A percentile compares a stretch with the other conserved stretches of the same genome.
These are phyloP conservation scores for Bufotes viridis DNA, from an alignment of 2,797 vertebrate genomes.

Conservation along the genomic window DNA sequence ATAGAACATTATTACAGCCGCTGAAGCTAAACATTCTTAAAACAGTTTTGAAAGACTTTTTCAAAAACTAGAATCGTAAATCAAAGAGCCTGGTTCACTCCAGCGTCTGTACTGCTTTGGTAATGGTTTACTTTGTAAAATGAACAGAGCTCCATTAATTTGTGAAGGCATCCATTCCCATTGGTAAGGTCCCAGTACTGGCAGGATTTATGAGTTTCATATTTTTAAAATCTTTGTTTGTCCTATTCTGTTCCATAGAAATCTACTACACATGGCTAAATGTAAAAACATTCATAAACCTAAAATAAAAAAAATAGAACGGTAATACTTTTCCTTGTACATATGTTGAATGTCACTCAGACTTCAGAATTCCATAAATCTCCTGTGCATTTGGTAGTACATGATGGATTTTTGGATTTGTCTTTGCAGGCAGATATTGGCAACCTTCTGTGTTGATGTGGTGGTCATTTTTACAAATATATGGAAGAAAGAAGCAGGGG, in stretches of 20 bases:
- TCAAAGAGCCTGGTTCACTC: conserved; percentile 25
- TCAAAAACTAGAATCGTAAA: conserved; percentile 4
- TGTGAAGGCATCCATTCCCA: background rate
- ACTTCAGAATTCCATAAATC: background rate
- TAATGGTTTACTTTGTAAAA: conserved; percentile 34
- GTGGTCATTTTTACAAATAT: too few relatives aligned
- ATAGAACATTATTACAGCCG: conserved; percentile 36
- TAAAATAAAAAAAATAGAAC: background rate
- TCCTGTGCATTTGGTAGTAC: too few relatives aligned
- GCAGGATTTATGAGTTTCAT: background rate
- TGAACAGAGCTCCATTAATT: conserved; percentile 28
- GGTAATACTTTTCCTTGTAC: too few relatives aligned
- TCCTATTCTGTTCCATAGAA: background rate
- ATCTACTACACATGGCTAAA: background rate
- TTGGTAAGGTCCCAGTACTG: background rate
- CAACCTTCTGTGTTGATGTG: too few relatives aligned
- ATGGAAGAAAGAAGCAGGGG: too few relatives aligned
- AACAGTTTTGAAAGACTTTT: conserved; percentile 26
- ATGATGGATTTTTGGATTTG: too few relatives aligned
- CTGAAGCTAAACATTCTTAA: conserved; percentile 30
- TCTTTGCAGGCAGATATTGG: too few relatives aligned
- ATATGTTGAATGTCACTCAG: too few relatives aligned
- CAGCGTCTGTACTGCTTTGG: background rate
- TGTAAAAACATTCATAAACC: background rate
- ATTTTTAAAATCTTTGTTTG: background rate